Evolutionary conservation across 1,140 invertebrate species (phyloP), one percentile per base, ranked within the genome.

Genomic region (Acromyrmex echinatior): DNA sequence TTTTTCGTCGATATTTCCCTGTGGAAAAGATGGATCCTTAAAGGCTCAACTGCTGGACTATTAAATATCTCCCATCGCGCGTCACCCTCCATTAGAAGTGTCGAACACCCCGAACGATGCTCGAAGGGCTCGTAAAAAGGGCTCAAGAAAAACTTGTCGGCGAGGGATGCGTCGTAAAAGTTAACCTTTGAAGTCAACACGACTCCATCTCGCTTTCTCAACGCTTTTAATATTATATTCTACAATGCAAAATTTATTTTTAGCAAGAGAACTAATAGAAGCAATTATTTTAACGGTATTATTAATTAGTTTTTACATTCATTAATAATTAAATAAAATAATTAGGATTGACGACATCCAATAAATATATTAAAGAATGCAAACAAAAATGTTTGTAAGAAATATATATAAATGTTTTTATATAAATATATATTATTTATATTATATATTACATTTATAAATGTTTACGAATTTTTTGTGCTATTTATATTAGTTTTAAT

Each of bases 31-130:
- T 78, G 25, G 14, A 18, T 66, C 12, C 5, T 18, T 66, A 66
- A 66, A 79, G 31, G 16, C 18, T n/a, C 35, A 77, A n/a, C 76
- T 65, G 18, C 5, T 31, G 58, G n/a, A 56, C 28, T n/a, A 68
- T 80, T 39, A 56, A 80, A 80, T 79, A 79, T 79, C 45, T 66
- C n/a, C 58, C 21, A 28, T 49, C 60, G 45, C 77, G 7, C 28
- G 35, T 62, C 56, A 79, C 45, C n/a, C 45, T 66, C 25, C 35
- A 66, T 79, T 66, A 53, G 45, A 35, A 35, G n/a, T 80, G 49
- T 70, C 49, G 4, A 68, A 68, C 28, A 68, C 3, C 31, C n/a
- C 4, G 28, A 39, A 68, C 25, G 28, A 35, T 14, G 14, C 31
- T 70, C 63, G 9, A 18, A 79, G 49, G 31, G 49, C 31, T 77